phyloP scores from a whole-genome alignment of 2,888 invertebrate genomes.

The Mystacides longicornis region DNA sequence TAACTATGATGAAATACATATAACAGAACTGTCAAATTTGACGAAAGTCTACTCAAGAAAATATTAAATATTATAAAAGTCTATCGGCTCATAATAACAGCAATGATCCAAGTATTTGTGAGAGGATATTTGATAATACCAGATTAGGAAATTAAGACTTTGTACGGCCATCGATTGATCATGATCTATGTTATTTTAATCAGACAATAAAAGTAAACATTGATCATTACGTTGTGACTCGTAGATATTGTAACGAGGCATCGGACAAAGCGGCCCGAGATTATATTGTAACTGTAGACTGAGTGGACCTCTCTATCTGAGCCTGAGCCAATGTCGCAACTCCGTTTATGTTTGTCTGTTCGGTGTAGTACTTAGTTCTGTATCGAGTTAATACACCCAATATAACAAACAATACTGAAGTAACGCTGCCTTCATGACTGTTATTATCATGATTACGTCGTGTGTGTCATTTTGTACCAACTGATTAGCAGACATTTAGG shows the following conservation, averaged over 20 bases:
- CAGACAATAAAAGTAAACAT: constrained; percentile 1
- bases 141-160: constrained; percentile 2
- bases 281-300: not conserved
- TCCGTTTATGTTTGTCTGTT: too few relatives aligned
- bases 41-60: not conserved
- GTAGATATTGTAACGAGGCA: not conserved
- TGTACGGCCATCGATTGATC: constrained; percentile 1
- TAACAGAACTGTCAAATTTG: not conserved
- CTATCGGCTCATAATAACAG: constrained; percentile 1
- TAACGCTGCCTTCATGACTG: too few relatives aligned
- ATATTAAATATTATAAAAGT: not conserved
- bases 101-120: constrained; percentile 1
- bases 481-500: not conserved
- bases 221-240: not conserved
- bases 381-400: too few relatives aligned
- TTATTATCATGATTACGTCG: not conserved
- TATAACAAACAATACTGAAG: too few relatives aligned
- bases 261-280: too few relatives aligned
- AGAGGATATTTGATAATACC: not conserved
- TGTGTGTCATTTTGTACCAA: not conserved
- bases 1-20: too few relatives aligned
- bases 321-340: constrained; percentile 2
- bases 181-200: constrained; percentile 2
- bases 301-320: too few relatives aligned
- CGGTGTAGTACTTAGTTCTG: too few relatives aligned